Evolutionary conservation across 2,888 invertebrate genomes (phyloP), one percentile per base, ranked within the genome.

Genomic region (Sphinx pinastri): DNA sequence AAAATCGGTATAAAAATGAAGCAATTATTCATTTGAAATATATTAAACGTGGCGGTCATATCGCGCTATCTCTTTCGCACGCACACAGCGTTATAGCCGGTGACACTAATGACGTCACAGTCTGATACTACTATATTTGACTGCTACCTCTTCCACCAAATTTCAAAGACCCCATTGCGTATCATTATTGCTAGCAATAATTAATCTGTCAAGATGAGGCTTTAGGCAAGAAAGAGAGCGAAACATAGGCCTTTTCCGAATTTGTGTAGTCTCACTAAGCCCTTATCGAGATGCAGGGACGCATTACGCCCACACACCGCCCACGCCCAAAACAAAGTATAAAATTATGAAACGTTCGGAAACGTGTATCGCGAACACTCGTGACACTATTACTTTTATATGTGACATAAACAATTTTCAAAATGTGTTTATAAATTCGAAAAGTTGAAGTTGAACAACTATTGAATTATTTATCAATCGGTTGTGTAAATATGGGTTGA

Each of bases 381-480:
- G 49, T 19, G 13, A 63, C 19, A 49, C 49, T 49, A 8, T 63
- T 49, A 60, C 16, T 16, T 60, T 63, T 49, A 47, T 63, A 19
- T 19, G 63, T 49, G 63, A 25, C 63, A 63, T 63, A 49, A 49
- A 63, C 63, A 13, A 63, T 63, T 19, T 63, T 19, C 19, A 63
- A 63, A 63, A 60, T 60, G 60, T 10, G 38, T 45, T 16, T 49
- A 19, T 63, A 16, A 63, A 63, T 19, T 63, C 49, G 19, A 63
- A 63, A 49, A 7, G 60, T 60, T 16, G 47, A 11, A 45, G 63
- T 10, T 60, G 60, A 49, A 45, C 16, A 13, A 12, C 49, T 63
- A 19, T 47, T 63, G 63, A 63, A 63, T 63, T 63, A 63, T 63
- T 63, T 47, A 63, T 63, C 49, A 49, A 60, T 47, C 16, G n/a